Percentiles rank a stretch among this genome's conserved stretches.
Conservation (phyloP, 2,888 invertebrate species). For the Molorchus minor region DNA sequence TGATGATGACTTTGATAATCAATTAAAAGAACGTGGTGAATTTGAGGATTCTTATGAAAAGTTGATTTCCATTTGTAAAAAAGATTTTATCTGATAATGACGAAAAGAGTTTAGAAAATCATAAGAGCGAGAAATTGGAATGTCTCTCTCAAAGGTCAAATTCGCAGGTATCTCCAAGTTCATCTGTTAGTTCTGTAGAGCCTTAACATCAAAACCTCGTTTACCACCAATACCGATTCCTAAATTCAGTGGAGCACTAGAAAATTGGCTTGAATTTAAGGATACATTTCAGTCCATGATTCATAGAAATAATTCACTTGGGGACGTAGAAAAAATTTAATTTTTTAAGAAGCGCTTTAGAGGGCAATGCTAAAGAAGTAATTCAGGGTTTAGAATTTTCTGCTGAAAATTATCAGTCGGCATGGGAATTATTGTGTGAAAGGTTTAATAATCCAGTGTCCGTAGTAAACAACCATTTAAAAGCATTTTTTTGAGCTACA, state of each 20-base stretch:
- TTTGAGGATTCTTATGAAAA: constrained; percentile 15
- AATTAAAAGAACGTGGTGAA: constrained; percentile 9
- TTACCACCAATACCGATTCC: constrained; percentile 22
- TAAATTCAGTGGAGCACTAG: constrained; percentile 23
- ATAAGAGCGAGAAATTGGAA: not conserved
- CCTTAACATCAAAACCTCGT: constrained; percentile 2
- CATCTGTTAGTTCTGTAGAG: not conserved
- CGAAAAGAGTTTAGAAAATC: not conserved
- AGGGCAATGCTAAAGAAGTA: constrained; percentile 27
- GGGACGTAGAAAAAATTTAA: constrained; percentile 29
- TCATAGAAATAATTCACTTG: constrained; percentile 29
- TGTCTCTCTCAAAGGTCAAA: not conserved
- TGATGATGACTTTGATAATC: constrained; percentile 15
- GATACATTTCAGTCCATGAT: constrained; percentile 34
- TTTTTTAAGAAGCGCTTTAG: constrained; percentile 26
- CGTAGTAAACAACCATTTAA: constrained; percentile 30
- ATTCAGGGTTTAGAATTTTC: constrained; percentile 33
- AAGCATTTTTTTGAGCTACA: constrained; percentile 27
- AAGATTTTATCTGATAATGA: not conserved
- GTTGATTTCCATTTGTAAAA: constrained; percentile 5
- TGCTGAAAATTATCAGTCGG: constrained; percentile 28
- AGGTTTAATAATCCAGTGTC: constrained; percentile 30
- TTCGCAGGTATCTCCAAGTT: not conserved
- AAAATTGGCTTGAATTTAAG: constrained; percentile 28
- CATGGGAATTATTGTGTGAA: constrained; percentile 32